These are phyloP conservation scores for Pheosia tremula DNA, from an alignment of 2,888 invertebrate species.

Conservation along the genomic window DNA sequence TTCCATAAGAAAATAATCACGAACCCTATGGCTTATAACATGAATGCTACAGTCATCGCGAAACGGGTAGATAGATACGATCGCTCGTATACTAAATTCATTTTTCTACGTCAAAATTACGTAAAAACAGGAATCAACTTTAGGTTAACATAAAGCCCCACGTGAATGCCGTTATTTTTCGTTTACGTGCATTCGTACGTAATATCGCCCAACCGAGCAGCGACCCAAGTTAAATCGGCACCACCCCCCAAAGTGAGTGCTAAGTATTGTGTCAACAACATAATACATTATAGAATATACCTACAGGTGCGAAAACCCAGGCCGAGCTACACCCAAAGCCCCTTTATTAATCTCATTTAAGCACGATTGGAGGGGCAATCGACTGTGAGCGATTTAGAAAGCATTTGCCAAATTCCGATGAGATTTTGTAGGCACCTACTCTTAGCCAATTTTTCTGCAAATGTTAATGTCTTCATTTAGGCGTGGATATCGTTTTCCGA, in stretches of 20 bases:
- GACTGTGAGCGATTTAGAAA: constrained; percentile 48
- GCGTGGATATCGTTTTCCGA: constrained; percentile 45
- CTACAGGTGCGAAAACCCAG: constrained; percentile 38
- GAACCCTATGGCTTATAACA: no score
- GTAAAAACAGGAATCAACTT: background rate
- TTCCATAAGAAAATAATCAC: no score
- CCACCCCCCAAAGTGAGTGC: background rate
- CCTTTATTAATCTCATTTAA: constrained; percentile 65
- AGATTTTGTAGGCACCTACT: constrained; percentile 17
- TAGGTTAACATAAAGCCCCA: constrained; percentile 2
- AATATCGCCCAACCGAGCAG: background rate
- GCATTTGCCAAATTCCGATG: constrained; percentile 45
- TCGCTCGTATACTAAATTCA: no score
- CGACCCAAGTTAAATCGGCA: constrained; percentile 13
- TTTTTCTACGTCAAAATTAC: no score
- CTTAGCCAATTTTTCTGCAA: constrained; percentile 39
- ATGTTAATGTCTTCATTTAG: constrained; percentile 42
- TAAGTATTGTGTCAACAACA: constrained; percentile 14
- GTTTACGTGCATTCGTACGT: constrained; percentile 2
- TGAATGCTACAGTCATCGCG: no score
- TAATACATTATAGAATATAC: constrained; percentile 10
- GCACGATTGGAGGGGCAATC: constrained; percentile 55
- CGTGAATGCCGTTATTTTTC: constrained; percentile 11
- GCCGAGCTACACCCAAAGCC: constrained; percentile 39
- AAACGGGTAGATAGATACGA: no score